phyloP scores from a whole-genome alignment of 2,797 vertebrate genomes.

The Spinus olivaceus region DNA sequence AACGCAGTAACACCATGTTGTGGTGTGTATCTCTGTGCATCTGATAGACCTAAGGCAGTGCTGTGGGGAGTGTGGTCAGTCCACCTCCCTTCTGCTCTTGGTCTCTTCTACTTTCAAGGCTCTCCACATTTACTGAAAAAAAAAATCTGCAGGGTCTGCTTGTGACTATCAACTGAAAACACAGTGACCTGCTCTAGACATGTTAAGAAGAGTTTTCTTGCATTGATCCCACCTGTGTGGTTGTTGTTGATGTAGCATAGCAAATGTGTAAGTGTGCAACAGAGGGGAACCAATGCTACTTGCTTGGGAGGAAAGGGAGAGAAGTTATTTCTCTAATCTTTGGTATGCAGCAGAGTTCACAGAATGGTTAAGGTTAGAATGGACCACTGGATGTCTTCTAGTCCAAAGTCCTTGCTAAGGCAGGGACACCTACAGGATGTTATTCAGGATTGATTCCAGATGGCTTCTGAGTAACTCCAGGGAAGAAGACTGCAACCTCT shows the following conservation, averaged over 20 bases:
- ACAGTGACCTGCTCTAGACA: neutral
- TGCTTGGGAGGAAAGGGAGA: neutral
- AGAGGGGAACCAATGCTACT: neutral
- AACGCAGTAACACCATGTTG: neutral
- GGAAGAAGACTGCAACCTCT: neutral
- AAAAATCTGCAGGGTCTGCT: neutral
- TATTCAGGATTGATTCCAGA: neutral
- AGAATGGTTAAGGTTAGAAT: neutral
- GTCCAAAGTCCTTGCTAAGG: neutral
- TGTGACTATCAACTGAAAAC: neutral
- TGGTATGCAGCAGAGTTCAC: neutral
- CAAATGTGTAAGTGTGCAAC: neutral
- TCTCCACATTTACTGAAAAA: neutral
- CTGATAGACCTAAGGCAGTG: accelerated
- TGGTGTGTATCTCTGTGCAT: neutral
- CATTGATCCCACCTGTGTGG: neutral
- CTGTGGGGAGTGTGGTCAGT: neutral
- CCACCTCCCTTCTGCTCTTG: neutral
- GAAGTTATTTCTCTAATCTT: neutral
- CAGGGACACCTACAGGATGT: neutral
- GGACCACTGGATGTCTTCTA: neutral
- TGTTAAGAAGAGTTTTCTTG: neutral
- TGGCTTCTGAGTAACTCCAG: neutral
- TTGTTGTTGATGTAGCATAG: neutral
- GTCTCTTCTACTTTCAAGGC: neutral